phyloP scores from a whole-genome alignment of 2,797 vertebrate species.

The Propithecus perrieri region DNA sequence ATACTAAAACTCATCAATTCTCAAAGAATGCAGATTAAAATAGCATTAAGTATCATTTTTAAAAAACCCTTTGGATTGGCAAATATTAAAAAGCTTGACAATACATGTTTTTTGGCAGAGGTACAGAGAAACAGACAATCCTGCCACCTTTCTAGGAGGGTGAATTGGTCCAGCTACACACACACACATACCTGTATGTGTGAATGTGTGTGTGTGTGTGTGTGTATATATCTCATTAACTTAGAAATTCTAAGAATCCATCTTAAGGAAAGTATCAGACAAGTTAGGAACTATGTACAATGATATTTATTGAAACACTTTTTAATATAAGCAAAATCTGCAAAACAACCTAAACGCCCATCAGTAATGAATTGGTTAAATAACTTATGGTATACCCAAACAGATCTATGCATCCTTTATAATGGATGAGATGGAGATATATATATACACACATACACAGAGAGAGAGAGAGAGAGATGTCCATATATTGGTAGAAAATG shows the following conservation, averaged over 20 bases:
- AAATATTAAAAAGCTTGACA: not conserved
- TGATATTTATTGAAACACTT: not conserved
- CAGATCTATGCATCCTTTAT: not conserved
- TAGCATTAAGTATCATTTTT: not conserved
- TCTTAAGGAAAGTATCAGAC: not conserved
- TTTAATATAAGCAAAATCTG: not conserved
- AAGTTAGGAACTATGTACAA: not conserved
- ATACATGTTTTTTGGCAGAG: not conserved
- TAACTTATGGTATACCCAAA: not conserved
- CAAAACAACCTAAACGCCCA: not conserved
- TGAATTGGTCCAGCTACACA: not conserved
- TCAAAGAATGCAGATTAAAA: not conserved
- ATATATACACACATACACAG: not conserved
- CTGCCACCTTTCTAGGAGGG: not conserved
- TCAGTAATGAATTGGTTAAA: not conserved
- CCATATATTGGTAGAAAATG: not conserved
- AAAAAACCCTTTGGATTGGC: not conserved
- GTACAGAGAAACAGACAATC: not conserved
- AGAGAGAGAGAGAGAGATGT: not conserved
- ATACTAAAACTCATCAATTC: not conserved
- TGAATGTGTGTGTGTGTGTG: not conserved
- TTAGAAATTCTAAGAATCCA: not conserved
- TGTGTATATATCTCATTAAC: not conserved
- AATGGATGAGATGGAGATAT: not conserved
- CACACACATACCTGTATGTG: not conserved